Conservation (phyloP, 1,140 invertebrate genomes). For the Diorhabda sublineata region DNA sequence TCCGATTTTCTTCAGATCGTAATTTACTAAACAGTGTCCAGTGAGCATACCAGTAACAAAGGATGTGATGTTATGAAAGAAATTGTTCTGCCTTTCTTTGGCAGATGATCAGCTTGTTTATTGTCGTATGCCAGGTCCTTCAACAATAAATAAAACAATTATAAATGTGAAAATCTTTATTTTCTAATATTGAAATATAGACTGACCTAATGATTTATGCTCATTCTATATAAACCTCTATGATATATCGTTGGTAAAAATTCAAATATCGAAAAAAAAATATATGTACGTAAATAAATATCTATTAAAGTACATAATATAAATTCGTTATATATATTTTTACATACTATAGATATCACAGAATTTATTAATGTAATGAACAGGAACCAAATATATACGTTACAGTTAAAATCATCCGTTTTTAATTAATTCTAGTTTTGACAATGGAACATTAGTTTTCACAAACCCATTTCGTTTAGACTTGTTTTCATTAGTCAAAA, state of each 20-base stretch:
- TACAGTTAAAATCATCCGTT: too few species aligned
- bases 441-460: too few species aligned
- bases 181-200: slow-evolving; percentile 1
- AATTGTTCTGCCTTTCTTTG: too few species aligned
- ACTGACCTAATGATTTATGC: neutral
- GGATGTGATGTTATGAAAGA: too few species aligned
- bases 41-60: too few species aligned
- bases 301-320: slow-evolving; percentile 1
- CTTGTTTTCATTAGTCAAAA: too few species aligned
- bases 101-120: too few species aligned
- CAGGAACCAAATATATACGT: neutral
- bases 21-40: too few species aligned
- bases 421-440: too few species aligned
- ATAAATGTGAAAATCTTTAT: neutral
- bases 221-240: neutral
- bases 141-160: neutral
- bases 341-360: neutral
- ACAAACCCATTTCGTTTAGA: too few species aligned
- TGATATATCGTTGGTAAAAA: neutral
- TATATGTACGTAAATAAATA: neutral
- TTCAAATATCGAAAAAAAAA: neutral
- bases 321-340: neutral
- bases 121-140: too few species aligned
- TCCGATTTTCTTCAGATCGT: too few species aligned
- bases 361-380: neutral